These are phyloP conservation scores for Orchestia grillus DNA, from an alignment of 1,140 invertebrate genomes.

Conservation along the genomic window DNA sequence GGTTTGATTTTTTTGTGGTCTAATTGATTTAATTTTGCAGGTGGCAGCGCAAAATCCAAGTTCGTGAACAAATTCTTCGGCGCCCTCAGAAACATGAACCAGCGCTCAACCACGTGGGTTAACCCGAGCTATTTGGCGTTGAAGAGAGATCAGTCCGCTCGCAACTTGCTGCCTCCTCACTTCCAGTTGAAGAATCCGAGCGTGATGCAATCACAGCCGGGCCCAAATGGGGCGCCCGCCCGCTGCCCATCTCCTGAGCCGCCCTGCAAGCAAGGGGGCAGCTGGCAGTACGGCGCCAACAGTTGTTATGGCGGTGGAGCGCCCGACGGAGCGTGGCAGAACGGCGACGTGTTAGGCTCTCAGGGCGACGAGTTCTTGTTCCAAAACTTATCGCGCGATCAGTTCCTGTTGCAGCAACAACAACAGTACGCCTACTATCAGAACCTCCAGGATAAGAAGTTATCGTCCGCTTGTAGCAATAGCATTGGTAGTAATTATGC, in stretches of 20 bases:
- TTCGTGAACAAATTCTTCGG: background rate
- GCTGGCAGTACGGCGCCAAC: background rate
- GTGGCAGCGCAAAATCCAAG: background rate
- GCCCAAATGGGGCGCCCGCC: background rate
- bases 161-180: background rate
- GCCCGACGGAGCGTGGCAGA: background rate
- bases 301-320: too few relatives aligned
- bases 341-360: background rate
- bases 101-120: background rate
- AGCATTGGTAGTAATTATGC: background rate
- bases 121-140: slow-evolving; percentile 16
- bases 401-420: background rate
- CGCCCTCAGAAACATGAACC: slow-evolving; percentile 10
- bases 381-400: background rate
- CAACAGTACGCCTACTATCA: background rate
- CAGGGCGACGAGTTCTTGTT: background rate
- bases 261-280: background rate
- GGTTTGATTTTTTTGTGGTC: background rate
- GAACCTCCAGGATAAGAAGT: background rate
- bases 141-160: background rate
- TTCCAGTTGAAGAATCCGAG: background rate
- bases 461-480: background rate
- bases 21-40: slow-evolving; percentile 2
- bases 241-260: background rate
- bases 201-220: background rate